phyloP scores from a whole-genome alignment of 2,888 invertebrate genomes.

The Pristionchus mayeri region DNA sequence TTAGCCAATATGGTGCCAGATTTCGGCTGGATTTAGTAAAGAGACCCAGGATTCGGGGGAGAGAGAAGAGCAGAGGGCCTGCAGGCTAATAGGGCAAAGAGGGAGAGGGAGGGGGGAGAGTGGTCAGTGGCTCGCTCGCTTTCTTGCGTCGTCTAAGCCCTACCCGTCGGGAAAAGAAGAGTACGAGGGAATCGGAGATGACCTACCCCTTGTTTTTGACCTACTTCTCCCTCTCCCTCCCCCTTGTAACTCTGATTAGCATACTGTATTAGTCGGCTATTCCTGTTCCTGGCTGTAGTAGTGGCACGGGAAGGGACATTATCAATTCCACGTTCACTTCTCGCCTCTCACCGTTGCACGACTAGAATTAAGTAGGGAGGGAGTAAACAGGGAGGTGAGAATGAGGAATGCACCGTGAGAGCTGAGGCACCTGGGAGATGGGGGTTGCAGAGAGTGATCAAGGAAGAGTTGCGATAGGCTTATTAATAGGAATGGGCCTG shows the following conservation, averaged over 20 bases:
- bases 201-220: background rate
- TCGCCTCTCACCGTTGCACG: background rate
- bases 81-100: background rate
- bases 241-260: background rate
- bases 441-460: background rate
- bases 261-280: background rate
- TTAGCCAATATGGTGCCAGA: constrained; percentile 39
- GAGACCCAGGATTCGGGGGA: background rate
- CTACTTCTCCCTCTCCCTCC: background rate
- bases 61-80: background rate
- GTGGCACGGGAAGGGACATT: background rate
- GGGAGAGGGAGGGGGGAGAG: constrained; percentile 26
- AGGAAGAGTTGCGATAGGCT: background rate
- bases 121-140: constrained; percentile 12
- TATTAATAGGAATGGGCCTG: background rate
- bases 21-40: background rate
- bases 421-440: background rate
- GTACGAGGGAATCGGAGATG: background rate
- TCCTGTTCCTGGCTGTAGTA: background rate
- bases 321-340: background rate
- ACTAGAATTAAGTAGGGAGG: background rate
- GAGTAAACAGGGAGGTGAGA: background rate
- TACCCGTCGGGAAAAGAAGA: background rate
- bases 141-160: constrained; percentile 18
- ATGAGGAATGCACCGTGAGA: too few relatives aligned